Evolutionary conservation across 2,113 vertebrate genomes (phyloP).

Genomic region (Sakesphorus luctuosus): DNA sequence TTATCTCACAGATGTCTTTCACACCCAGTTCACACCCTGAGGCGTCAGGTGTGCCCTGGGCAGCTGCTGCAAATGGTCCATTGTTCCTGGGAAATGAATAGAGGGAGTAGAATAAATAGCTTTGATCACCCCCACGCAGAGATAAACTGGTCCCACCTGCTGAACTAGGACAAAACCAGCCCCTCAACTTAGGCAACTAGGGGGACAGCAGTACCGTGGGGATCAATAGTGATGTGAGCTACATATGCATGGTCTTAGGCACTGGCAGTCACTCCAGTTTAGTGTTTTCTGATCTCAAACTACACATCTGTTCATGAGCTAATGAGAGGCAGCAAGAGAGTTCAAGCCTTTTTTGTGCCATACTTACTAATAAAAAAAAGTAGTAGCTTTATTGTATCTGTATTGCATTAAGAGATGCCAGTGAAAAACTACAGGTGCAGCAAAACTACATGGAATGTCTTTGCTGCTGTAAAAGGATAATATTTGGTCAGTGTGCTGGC

Average conservation of each 20-base stretch:
- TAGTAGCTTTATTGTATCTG: neutral
- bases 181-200: accelerated
- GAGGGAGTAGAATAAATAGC: too few relatives aligned
- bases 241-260: too few relatives aligned
- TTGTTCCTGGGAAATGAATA: too few relatives aligned
- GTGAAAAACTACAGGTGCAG: neutral
- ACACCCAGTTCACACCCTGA: too few relatives aligned
- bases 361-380: neutral
- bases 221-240: neutral
- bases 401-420: neutral
- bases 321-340: neutral
- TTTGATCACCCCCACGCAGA: too few relatives aligned
- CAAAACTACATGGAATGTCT: neutral
- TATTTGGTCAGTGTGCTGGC: neutral
- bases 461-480: neutral
- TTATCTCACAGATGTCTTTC: too few relatives aligned
- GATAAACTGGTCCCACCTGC: too few relatives aligned
- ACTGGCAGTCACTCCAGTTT: neutral
- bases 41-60: too few relatives aligned
- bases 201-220: neutral
- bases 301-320: neutral
- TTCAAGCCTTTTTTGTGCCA: neutral
- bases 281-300: neutral
- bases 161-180: accelerated
- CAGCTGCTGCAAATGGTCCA: too few relatives aligned